Evolutionary conservation across 2,888 invertebrate genomes (phyloP).

Genomic region (Chrysina gloriosa): DNA sequence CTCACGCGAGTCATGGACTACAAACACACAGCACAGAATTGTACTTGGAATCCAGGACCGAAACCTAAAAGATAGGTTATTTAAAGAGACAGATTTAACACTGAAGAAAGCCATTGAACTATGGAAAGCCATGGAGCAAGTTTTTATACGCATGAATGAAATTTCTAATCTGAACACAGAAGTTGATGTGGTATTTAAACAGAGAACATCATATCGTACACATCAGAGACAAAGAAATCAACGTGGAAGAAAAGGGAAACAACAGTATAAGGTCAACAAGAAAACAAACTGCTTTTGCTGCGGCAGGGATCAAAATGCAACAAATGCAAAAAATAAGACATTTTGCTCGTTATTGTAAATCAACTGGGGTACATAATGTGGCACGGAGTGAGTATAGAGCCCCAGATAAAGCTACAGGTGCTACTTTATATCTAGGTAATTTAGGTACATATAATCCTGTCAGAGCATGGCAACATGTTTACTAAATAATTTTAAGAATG

Average conservation of each 20-base stretch:
- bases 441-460: background rate
- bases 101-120: background rate
- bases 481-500: background rate
- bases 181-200: background rate
- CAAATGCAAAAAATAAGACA: too few species aligned
- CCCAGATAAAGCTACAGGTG: background rate
- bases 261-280: too few species aligned
- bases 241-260: too few species aligned
- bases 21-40: too few species aligned
- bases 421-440: background rate
- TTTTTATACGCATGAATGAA: background rate
- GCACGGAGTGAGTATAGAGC: background rate
- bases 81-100: background rate
- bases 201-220: background rate
- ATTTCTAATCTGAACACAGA: background rate
- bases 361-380: background rate
- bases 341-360: background rate
- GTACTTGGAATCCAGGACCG: background rate
- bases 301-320: background rate
- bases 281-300: background rate
- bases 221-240: background rate
- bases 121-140: background rate
- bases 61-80: background rate
- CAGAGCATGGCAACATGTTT: background rate
- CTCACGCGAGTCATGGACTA: too few species aligned